These are phyloP conservation scores for Zaprionus taronus DNA, from an alignment of 1,140 invertebrate species.

Conservation along the genomic window DNA sequence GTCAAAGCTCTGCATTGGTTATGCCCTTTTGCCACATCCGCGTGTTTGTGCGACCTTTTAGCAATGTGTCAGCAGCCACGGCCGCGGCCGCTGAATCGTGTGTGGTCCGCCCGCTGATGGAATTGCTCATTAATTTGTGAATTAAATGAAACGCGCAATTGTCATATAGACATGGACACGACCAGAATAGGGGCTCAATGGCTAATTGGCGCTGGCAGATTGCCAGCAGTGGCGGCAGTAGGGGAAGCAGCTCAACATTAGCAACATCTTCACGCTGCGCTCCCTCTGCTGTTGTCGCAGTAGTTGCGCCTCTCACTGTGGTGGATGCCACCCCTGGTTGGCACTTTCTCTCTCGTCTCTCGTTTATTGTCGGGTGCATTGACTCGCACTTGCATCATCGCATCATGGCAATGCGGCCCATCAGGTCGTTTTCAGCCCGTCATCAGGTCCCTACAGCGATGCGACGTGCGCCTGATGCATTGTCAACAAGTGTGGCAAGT, in stretches of 20 bases:
- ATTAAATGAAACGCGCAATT: constrained; percentile 44
- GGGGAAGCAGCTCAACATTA: background rate
- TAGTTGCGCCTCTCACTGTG: background rate
- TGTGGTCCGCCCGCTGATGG: constrained; percentile 26
- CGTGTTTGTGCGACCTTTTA: constrained; percentile 1
- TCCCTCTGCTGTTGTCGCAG: background rate
- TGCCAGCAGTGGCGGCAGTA: constrained; percentile 21
- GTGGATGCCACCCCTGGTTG: constrained; percentile 36
- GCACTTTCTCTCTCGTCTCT: constrained; percentile 35
- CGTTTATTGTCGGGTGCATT: constrained; percentile 64
- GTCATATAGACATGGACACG: constrained; percentile 12
- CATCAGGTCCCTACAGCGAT: constrained; percentile 27
- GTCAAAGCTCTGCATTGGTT: background rate
- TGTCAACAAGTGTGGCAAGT: constrained; percentile 63
- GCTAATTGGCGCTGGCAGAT: constrained; percentile 40
- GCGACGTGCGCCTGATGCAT: constrained; percentile 49
- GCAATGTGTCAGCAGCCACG: background rate
- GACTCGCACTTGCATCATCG: constrained; percentile 43
- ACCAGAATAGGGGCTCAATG: constrained; percentile 12
- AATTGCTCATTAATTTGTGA: constrained; percentile 43
- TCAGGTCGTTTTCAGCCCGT: constrained; percentile 33
- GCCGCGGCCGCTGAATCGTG: background rate
- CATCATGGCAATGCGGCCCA: constrained; percentile 14
- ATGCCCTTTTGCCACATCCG: background rate
- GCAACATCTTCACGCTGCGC: background rate